Evolutionary conservation across 2,797 vertebrate genomes (phyloP).

Genomic region (Adelosebastes latens): DNA sequence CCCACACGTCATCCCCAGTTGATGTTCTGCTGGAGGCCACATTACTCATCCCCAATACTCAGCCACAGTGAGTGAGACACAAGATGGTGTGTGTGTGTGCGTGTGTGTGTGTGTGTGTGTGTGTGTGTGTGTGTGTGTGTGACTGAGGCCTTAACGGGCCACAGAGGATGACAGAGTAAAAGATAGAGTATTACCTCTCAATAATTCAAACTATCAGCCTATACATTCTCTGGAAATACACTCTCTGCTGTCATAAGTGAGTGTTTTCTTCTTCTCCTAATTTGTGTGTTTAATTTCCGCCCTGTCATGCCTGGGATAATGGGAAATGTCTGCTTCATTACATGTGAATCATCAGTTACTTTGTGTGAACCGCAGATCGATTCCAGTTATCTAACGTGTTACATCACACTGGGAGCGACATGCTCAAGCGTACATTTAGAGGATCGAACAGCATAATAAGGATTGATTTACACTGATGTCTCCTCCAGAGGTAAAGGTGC

Average conservation of each 20-base stretch:
- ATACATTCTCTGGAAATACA: slow-evolving; percentile 29
- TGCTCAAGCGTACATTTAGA: slow-evolving; percentile 2
- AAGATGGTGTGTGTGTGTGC: neutral
- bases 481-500: neutral
- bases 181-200: slow-evolving; percentile 49
- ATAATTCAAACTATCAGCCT: slow-evolving; percentile 59
- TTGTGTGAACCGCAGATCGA: slow-evolving; percentile 32
- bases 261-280: slow-evolving; percentile 19
- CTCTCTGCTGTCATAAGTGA: slow-evolving; percentile 8
- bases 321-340: slow-evolving; percentile 35
- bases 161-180: slow-evolving; percentile 46
- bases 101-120: neutral
- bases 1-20: slow-evolving; percentile 71
- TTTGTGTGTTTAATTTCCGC: slow-evolving; percentile 43
- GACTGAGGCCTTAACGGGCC: slow-evolving; percentile 22
- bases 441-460: slow-evolving; percentile 13
- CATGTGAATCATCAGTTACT: slow-evolving; percentile 44
- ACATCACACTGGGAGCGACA: slow-evolving; percentile 24
- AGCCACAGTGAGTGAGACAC: slow-evolving; percentile 50
- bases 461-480: slow-evolving; percentile 11
- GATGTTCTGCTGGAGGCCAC: slow-evolving; percentile 69
- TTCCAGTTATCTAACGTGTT: slow-evolving; percentile 49
- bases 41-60: slow-evolving; percentile 70
- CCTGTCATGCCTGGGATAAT: slow-evolving; percentile 26
- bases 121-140: neutral